Conservation (phyloP, 2,113 vertebrate species). For the Triplophysa tibetana region DNA sequence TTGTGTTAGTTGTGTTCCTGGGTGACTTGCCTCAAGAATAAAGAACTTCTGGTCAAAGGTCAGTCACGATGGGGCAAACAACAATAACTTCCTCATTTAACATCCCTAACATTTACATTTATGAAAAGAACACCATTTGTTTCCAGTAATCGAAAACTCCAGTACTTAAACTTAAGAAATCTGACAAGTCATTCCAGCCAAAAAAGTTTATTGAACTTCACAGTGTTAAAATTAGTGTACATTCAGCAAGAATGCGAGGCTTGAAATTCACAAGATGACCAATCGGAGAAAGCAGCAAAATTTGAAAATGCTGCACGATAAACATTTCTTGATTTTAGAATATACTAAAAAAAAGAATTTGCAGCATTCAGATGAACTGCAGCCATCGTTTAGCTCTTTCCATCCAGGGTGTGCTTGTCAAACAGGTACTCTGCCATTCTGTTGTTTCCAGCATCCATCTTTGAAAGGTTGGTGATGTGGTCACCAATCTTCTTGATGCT, state of each 20-base stretch:
- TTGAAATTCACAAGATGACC: not conserved
- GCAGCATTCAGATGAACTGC: not conserved
- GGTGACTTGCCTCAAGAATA: too few species aligned
- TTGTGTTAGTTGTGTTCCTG: too few species aligned
- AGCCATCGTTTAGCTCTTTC: slow-evolving; percentile 64
- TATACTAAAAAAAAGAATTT: not conserved
- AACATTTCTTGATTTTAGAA: too few species aligned
- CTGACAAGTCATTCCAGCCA: not conserved
- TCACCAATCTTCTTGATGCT: slow-evolving; percentile 91
- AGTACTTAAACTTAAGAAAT: not conserved
- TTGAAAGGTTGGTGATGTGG: slow-evolving; percentile 74
- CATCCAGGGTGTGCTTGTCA: slow-evolving; percentile 91
- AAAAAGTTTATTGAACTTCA: slow-evolving; percentile 51
- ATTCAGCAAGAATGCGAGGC: not conserved
- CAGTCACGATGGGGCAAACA: too few species aligned
- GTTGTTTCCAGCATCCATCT: slow-evolving; percentile 73
- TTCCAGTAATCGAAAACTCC: too few species aligned
- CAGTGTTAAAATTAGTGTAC: not conserved
- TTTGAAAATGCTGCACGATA: too few species aligned
- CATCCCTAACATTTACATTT: too few species aligned
- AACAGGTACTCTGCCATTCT: slow-evolving; percentile 96
- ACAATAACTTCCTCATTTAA: too few species aligned
- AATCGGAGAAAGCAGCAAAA: not conserved
- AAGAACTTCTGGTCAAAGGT: too few species aligned
- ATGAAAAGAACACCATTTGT: too few species aligned